Evolutionary conservation across 2,113 vertebrate genomes (phyloP), one percentile per base, ranked within the genome.

Genomic region (Lathamus discolor): DNA sequence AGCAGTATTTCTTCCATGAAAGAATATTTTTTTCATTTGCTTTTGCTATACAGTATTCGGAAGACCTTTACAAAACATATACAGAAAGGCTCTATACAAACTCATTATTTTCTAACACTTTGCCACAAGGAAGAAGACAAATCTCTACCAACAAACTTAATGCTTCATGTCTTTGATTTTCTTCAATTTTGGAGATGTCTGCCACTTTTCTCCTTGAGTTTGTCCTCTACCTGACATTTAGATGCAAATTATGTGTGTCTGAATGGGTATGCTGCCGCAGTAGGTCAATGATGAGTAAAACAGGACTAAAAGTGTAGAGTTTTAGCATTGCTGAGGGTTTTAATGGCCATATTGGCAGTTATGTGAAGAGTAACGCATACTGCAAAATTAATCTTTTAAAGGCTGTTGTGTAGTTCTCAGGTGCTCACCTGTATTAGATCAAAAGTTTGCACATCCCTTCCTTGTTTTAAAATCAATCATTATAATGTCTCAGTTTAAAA

Each of bases 241-340:
- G 72, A 81, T 88, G 87, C 79, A 90, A 90, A 94, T 87, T 70
- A 20, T 1, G 0, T 1, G 0, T 54, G 25, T 46, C 59, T 88
- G 68, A 81, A 64, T 3, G 3, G 7, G 35, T 68, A 29, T 43
- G n/a, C 44, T 90, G 70, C 63, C 2, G 4, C 44, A 41, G 62
- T 33, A 88, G 73, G 80, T 78, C 73, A 86, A 5, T 39, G 31
- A 88, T 84, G 73, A 96, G 83, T 90, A 81, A 94, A 93, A 86
- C 18, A 74, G 41, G 59, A 51, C 28, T 46, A 11, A 37, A 86
- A 88, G 17, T 12, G 10, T 33, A 54, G 46, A 5, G 1, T 81
- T 88, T 19, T 1, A 63, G 33, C 61, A 27, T 59, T 81, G 44
- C 67, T 86, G 63, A 74, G 33, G 37, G 43, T 27, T 92, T 83